Conservation (phyloP, 2,888 invertebrate genomes). For the Thymelicus lineola region DNA sequence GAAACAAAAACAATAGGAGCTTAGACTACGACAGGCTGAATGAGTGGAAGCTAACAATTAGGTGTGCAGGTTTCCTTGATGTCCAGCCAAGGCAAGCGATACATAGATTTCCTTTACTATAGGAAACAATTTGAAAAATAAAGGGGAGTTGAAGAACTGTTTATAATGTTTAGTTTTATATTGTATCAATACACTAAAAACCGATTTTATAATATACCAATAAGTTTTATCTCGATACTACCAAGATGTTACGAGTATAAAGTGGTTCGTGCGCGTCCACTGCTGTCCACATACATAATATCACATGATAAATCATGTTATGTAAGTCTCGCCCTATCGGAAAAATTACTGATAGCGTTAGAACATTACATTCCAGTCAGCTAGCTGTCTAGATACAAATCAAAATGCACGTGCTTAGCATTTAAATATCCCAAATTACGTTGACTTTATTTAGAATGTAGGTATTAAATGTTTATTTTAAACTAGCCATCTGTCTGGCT, state of each 20-base stretch:
- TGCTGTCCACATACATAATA: background rate
- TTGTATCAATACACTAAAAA: background rate
- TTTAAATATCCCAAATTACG: background rate
- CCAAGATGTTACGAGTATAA: background rate
- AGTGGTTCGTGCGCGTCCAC: background rate
- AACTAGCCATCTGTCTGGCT: no score
- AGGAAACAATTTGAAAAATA: no score
- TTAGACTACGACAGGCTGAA: no score
- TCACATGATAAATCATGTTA: constrained; percentile 29
- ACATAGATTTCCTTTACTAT: no score
- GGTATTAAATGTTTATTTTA: no score
- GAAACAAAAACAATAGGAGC: no score
- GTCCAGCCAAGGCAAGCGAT: no score
- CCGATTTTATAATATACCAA: background rate
- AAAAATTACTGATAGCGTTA: constrained; percentile 22
- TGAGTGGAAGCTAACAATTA: no score
- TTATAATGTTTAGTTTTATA: no score
- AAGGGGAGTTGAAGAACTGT: no score
- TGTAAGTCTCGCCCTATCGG: constrained; percentile 28
- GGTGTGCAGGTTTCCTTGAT: no score
- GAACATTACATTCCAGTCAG: constrained; percentile 13
- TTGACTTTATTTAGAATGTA: background rate
- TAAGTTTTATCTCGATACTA: background rate
- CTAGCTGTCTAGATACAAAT: background rate
- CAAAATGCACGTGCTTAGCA: background rate